Evolutionary conservation across 1,140 invertebrate genomes (phyloP).

Genomic region (Hermatobates lingyangjiaoensis): DNA sequence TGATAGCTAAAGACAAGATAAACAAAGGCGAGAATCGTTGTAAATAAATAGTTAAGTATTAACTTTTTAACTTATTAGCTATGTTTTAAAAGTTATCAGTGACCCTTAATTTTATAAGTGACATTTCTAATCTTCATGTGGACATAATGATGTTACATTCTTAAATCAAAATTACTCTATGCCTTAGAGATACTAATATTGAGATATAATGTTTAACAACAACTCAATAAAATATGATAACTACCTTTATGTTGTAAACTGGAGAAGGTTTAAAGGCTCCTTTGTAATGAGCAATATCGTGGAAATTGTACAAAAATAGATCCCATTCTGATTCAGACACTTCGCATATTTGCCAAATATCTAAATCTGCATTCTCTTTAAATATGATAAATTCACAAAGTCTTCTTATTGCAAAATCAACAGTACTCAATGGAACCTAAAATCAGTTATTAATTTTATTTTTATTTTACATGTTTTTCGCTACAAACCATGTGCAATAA

Average conservation of each 20-base stretch:
- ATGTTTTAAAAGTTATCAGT: not conserved
- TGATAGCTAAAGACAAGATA: too few species aligned
- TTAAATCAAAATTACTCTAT: not conserved
- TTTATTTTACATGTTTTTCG: not conserved
- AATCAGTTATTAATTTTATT: not conserved
- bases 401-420: slow-evolving; percentile 61
- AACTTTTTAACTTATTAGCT: not conserved
- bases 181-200: not conserved
- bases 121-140: not conserved
- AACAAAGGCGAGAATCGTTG: too few species aligned
- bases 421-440: slow-evolving; percentile 37
- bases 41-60: not conserved
- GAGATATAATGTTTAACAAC: not conserved
- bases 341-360: slow-evolving; percentile 40
- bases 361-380: slow-evolving; percentile 68
- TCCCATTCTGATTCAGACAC: slow-evolving; percentile 73
- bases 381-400: slow-evolving; percentile 53
- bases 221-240: not conserved
- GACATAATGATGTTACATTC: not conserved
- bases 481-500: not conserved
- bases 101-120: not conserved
- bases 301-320: slow-evolving; percentile 58
- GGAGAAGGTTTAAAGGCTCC: slow-evolving; percentile 8
- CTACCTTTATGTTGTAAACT: not conserved
- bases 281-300: slow-evolving; percentile 44